These are phyloP conservation scores for Conopomorpha cramerella DNA, from an alignment of 1,140 invertebrate genomes.

Conservation along the genomic window DNA sequence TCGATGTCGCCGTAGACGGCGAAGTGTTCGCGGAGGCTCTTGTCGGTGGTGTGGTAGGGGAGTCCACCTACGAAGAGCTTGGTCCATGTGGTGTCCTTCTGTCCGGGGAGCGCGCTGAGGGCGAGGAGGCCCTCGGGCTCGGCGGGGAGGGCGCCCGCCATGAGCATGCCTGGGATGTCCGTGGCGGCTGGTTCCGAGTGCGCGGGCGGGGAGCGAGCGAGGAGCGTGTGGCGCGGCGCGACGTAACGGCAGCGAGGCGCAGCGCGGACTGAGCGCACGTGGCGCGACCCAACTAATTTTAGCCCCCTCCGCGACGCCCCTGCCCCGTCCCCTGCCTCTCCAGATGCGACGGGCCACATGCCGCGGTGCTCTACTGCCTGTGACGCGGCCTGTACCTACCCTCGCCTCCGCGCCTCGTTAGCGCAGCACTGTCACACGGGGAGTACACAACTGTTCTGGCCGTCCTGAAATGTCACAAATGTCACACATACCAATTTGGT, in stretches of 20 bases:
- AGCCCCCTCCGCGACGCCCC: slow-evolving; percentile 43
- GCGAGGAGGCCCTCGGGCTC: slow-evolving; percentile 55
- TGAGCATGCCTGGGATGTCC: slow-evolving; percentile 60
- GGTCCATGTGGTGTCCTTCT: slow-evolving; percentile 97
- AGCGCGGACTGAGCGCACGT: slow-evolving; percentile 29
- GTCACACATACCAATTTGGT: too few species aligned
- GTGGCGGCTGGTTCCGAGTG: slow-evolving; percentile 34
- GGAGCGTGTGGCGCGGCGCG: slow-evolving; percentile 20
- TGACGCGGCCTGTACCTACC: too few species aligned
- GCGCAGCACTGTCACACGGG: too few species aligned
- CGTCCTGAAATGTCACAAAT: too few species aligned
- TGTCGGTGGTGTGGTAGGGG: slow-evolving; percentile 97
- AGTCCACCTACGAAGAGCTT: slow-evolving; percentile 97
- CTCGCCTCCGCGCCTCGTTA: too few species aligned
- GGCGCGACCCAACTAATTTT: slow-evolving; percentile 50
- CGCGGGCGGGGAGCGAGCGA: slow-evolving; percentile 10
- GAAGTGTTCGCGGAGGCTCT: slow-evolving; percentile 93
- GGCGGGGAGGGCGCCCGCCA: slow-evolving; percentile 52
- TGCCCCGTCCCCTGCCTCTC: slow-evolving; percentile 45
- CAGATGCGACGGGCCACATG: slow-evolving; percentile 28
- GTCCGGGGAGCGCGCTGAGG: slow-evolving; percentile 66
- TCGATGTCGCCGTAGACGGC: slow-evolving; percentile 97
- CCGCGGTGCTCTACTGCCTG: slow-evolving; percentile 30
- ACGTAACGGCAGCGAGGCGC: slow-evolving; percentile 42
- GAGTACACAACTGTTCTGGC: too few species aligned